A percentile compares a stretch with the other conserved stretches of the same genome.
phyloP scores from a whole-genome alignment of 2,888 invertebrate species.

The Hedychridium roseum region DNA sequence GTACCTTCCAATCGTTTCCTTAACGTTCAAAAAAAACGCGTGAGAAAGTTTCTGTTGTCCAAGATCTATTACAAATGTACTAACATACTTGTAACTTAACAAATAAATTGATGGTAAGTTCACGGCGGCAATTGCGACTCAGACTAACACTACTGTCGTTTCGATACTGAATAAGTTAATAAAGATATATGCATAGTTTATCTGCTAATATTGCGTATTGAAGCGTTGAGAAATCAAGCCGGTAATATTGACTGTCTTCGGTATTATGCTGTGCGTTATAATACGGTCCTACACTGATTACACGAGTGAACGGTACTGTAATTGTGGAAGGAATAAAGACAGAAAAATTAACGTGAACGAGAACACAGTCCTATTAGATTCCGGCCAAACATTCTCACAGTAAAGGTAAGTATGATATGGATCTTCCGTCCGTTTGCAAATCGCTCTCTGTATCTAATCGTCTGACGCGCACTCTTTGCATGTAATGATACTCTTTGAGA shows the following conservation, averaged over 20 bases:
- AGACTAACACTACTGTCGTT: conserved; percentile 19
- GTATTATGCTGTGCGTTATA: conserved; percentile 19
- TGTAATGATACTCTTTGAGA: conserved; percentile 96
- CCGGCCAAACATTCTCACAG: conserved; percentile 34
- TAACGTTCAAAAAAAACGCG: too few relatives aligned
- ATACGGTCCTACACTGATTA: background rate
- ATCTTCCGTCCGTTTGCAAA: conserved; percentile 52
- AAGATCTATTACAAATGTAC: conserved; percentile 9
- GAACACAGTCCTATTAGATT: conserved; percentile 21
- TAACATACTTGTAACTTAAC: conserved; percentile 1
- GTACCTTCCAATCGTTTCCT: too few relatives aligned
- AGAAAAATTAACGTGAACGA: conserved; percentile 19
- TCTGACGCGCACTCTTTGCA: conserved; percentile 86
- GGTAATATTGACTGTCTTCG: conserved; percentile 13
- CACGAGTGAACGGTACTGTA: background rate
- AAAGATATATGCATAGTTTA: conserved; percentile 20
- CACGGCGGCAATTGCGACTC: conserved; percentile 17
- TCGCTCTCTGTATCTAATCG: conserved; percentile 73
- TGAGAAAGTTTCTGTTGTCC: too few relatives aligned
- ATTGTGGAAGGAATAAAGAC: background rate
- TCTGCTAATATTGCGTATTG: conserved; percentile 35
- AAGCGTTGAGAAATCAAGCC: conserved; percentile 16
- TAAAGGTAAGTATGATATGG: conserved; percentile 59
- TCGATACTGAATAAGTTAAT: conserved; percentile 23
- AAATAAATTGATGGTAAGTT: conserved; percentile 10